Conservation (phyloP, 2,113 vertebrate species). For the Bubalus kerabau region DNA sequence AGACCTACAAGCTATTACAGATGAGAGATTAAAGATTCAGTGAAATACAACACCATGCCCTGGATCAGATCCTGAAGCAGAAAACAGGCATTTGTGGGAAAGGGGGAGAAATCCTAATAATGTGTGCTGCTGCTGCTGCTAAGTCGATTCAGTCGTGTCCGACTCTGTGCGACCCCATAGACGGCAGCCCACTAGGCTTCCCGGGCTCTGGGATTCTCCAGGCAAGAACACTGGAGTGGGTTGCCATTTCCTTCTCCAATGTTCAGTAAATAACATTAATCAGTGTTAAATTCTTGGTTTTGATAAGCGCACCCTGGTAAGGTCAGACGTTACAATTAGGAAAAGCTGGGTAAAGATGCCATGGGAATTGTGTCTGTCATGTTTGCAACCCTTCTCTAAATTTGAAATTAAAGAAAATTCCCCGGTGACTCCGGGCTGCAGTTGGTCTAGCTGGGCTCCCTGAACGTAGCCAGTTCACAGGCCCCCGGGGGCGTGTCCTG, state of each 20-base stretch:
- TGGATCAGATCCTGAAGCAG: background rate
- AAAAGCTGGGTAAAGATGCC: too few relatives aligned
- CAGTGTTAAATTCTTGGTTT: background rate
- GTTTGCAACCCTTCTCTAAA: background rate
- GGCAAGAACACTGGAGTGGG: too few relatives aligned
- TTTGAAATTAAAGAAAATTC: background rate
- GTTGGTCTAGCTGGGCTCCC: too few relatives aligned
- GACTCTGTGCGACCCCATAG: too few relatives aligned
- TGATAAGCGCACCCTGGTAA: accelerated
- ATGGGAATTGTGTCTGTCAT: accelerated
- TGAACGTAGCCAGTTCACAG: accelerated
- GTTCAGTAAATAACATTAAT: too few relatives aligned
- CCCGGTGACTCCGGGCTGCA: background rate
- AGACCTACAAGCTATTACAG: background rate
- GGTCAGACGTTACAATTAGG: accelerated
- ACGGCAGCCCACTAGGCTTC: too few relatives aligned
- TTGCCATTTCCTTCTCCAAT: too few relatives aligned
- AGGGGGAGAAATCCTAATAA: background rate
- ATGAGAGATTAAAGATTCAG: accelerated
- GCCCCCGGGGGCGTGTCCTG: accelerated
- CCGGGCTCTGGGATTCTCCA: too few relatives aligned
- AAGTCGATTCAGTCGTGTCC: too few relatives aligned
- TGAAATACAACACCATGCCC: accelerated
- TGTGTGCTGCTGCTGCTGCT: background rate
- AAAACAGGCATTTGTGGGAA: accelerated